Base-by-base conservation (phyloP, 2,797 vertebrate species). In the Micromesistius poutassou region DNA sequence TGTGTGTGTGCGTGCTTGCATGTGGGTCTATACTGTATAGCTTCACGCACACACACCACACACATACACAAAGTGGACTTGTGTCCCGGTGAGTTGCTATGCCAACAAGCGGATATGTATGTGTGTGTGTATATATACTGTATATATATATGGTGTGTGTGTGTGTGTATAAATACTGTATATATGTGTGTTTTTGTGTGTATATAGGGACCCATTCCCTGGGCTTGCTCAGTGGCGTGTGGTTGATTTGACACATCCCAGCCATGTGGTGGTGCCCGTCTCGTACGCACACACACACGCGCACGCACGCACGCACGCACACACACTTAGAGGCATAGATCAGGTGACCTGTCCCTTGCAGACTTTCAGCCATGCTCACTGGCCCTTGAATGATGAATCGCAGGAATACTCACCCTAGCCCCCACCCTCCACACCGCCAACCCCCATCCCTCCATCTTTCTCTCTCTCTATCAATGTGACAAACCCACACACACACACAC, bases 81-180 rank as follows among this genome's bases (percentile, higher is more conserved):
- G 86, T 95, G 94, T 95, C 94, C 95, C 93, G 90, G 91, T 89
- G 92, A 83, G 95, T 96, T 96, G 93, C 92, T 93, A 96, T 96
- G 91, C 95, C 93, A 94, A 95, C 94, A 93, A 95, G 94, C 95
- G 94, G 94, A 68, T 28, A 68, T 28, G n/a, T 71, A 30, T 33
- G 30, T 71, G 28, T 71, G 70, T 33, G 30, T 71, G 30, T 71
- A 30, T 71, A 30, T 71, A 22, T 75, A 13, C 5, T 42, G 14
- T 42, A 9, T 42, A 14, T 42, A 42, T 42, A 42, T 42, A 14
- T 42, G 12, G 81, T 62, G 72, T 42, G 74, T 72, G 78, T 31
- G 46, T 42, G 78, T 62, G 22, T 38, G 71, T 31, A 79, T 40
- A 75, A 77, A 80, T 94, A 92, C 28, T 71, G 30, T 72, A 30